A percentile compares a stretch with the other conserved stretches of the same genome.
phyloP scores from a whole-genome alignment of 1,140 invertebrate species.

The Hycleus phaleratus region DNA sequence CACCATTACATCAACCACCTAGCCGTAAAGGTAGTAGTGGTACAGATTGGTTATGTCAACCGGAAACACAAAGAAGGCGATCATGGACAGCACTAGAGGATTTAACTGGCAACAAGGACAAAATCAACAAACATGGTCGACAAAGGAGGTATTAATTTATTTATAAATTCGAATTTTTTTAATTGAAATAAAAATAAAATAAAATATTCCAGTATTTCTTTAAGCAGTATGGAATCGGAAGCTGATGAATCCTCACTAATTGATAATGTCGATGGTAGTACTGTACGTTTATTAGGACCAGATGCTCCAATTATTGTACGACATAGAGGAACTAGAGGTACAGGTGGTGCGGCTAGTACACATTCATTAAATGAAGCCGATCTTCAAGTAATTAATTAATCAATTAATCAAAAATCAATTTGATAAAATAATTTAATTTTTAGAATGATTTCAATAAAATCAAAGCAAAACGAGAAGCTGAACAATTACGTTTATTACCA shows the following conservation, averaged over 20 bases:
- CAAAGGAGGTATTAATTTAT: constrained; percentile 45
- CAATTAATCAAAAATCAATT: background rate
- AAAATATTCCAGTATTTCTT: constrained; percentile 49
- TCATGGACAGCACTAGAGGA: constrained; percentile 78
- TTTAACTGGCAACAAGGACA: constrained; percentile 40
- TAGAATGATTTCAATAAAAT: constrained; percentile 50
- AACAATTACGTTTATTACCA: constrained; percentile 53
- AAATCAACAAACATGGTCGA: constrained; percentile 39
- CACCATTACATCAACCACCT: constrained; percentile 35
- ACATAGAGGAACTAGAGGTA: constrained; percentile 32
- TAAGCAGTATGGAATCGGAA: constrained; percentile 67
- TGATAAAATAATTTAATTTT: constrained; percentile 6
- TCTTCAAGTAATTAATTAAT: constrained; percentile 55
- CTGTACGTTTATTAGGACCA: constrained; percentile 40
- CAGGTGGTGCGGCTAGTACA: constrained; percentile 60
- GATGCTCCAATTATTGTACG: constrained; percentile 36
- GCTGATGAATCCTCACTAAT: constrained; percentile 51
- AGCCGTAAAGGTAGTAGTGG: constrained; percentile 51
- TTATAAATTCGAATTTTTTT: background rate
- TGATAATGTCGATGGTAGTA: constrained; percentile 45
- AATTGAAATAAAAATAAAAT: background rate
- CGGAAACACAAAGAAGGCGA: constrained; percentile 55
- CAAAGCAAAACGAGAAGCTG: constrained; percentile 51
- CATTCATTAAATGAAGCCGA: constrained; percentile 81
- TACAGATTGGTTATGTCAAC: constrained; percentile 44